Evolutionary conservation across 2,888 invertebrate genomes (phyloP).

Genomic region (Xanthorhoe spadicearia): DNA sequence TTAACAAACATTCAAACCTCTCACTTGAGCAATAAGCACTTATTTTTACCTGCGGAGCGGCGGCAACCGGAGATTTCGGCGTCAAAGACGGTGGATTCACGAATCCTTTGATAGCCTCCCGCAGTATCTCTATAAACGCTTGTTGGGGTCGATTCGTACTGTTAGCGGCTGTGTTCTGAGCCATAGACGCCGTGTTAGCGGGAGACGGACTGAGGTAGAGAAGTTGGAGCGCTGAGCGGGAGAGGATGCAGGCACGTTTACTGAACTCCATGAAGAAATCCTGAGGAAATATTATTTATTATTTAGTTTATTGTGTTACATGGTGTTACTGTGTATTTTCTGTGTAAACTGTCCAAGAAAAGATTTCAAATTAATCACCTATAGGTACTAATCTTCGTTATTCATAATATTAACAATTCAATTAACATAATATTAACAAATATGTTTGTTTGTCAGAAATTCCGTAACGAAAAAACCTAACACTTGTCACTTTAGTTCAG

Average conservation of each 20-base stretch:
- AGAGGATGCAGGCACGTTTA: slow-evolving; percentile 94
- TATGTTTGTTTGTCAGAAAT: too few species aligned
- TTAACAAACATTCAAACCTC: too few species aligned
- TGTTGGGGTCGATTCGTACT: slow-evolving; percentile 67
- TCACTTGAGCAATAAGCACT: too few species aligned
- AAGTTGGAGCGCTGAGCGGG: slow-evolving; percentile 94
- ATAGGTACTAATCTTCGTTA: too few species aligned
- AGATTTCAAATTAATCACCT: too few species aligned
- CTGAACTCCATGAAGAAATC: slow-evolving; percentile 98
- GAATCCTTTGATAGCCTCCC: slow-evolving; percentile 94
- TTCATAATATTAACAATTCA: too few species aligned
- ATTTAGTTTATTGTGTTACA: too few species aligned
- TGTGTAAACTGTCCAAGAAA: too few species aligned
- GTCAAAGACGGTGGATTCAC: slow-evolving; percentile 95
- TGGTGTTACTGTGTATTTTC: too few species aligned
- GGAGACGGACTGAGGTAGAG: slow-evolving; percentile 87
- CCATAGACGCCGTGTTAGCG: slow-evolving; percentile 67
- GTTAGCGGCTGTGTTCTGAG: slow-evolving; percentile 61
- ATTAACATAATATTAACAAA: too few species aligned
- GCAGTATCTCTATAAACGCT: slow-evolving; percentile 90
- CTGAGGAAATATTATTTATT: slow-evolving; percentile 67
- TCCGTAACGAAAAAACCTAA: too few species aligned
- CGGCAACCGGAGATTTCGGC: slow-evolving; percentile 87
- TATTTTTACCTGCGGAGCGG: slow-evolving; percentile 85
- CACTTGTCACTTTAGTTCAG: too few species aligned